Base-by-base conservation (phyloP, 2,113 vertebrate genomes). In the Clinocottus analis region DNA sequence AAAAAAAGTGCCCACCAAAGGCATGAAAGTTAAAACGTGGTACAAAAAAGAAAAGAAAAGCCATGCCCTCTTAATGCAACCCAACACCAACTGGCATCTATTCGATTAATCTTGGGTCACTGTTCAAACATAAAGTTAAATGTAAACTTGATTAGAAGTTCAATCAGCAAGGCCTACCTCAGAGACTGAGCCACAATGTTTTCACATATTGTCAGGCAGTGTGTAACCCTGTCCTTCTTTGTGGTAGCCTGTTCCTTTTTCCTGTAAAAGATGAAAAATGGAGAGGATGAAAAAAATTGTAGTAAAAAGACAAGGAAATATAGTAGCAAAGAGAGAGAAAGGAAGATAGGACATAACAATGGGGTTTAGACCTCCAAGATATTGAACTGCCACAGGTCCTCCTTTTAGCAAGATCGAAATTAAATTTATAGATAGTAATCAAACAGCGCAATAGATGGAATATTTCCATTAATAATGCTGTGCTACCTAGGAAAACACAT, bases 121-220 rank as follows among this genome's bases (percentile, higher is more conserved):
- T 29, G 19, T 58, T 35, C 2, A 60, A 9, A 25, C 1, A 25
- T 10, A 10, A 9, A 17, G 6, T 41, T 13, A 27, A 47, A 58
- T n/a, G n/a, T 35, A 4, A 45, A 35, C 25, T 49, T 5, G 4
- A 53, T 68, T 69, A 13, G 25, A 37, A 7, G 2, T 55, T 63
- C 0, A n/a, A 47, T 29, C 31, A 66, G 5, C 17, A 60, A 31
- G 23, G 47, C 92, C 92, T 96, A 99, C 98, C 98, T 98, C 90
- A 99, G 92, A 27, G 97, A 98, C 83, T 98, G 98, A 41, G 97
- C 97, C 85, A 98, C 96, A 31, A 99, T 99, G 88, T 97, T 99
- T 92, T 99, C 98, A 88, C 97, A 99, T 95, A 99, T 99, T 5
- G 98, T 99, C 91, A 99, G 91, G 84, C 98, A 99, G 66, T 99